Evolutionary conservation across 2,113 vertebrate species (phyloP).

Genomic region (Excalfactoria chinensis): DNA sequence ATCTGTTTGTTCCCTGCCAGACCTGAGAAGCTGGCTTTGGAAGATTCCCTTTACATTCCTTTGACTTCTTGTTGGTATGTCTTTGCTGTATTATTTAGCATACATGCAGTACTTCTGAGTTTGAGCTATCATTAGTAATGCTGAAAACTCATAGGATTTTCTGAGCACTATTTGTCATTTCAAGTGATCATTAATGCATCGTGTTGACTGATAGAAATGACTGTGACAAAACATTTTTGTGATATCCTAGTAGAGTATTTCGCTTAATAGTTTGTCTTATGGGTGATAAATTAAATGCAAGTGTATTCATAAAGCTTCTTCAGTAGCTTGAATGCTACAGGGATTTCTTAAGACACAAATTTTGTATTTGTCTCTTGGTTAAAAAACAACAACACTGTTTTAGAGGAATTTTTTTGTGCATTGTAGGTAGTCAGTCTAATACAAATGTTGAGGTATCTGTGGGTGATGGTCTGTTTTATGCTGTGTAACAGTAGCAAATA

Average conservation of each 20-base stretch:
- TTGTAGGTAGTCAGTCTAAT: not conserved
- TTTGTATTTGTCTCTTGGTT: not conserved
- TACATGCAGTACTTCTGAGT: not conserved
- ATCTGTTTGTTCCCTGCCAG: not conserved
- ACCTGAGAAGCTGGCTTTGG: not conserved
- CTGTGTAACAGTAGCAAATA: not conserved
- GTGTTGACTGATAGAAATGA: not conserved
- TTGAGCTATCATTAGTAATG: not conserved
- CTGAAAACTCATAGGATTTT: not conserved
- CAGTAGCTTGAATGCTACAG: not conserved
- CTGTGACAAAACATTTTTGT: conserved; percentile 11
- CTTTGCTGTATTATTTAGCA: not conserved
- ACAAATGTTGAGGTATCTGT: not conserved
- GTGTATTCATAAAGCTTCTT: not conserved
- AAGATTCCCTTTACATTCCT: not conserved
- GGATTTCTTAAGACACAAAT: not conserved
- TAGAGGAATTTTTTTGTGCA: not conserved
- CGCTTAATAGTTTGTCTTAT: not conserved
- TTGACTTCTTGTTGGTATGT: not conserved
- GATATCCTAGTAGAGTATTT: not conserved
- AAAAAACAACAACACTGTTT: accelerated
- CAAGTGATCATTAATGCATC: not conserved
- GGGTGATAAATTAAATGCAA: not conserved
- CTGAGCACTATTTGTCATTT: not conserved
- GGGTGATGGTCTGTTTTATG: not conserved